Evolutionary conservation across 2,797 vertebrate species (phyloP).

Genomic region (Gobionotothen gibberifrons): DNA sequence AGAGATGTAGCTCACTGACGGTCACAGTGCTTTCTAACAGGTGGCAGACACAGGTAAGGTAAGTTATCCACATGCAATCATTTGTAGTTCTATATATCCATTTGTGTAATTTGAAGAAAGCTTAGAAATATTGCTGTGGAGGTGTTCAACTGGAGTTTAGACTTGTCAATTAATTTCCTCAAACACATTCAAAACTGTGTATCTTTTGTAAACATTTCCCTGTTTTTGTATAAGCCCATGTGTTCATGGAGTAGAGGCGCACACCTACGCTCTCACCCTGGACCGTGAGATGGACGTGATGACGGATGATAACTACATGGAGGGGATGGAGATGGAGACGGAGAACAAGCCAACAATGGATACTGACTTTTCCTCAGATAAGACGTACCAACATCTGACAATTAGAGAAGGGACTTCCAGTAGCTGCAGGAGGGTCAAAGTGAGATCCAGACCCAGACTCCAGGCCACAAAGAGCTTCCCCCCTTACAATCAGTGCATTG

Average conservation of each 20-base stretch:
- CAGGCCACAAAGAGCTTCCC: slow-evolving; percentile 74
- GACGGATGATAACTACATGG: slow-evolving; percentile 33
- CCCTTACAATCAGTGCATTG: slow-evolving; percentile 74
- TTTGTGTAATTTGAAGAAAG: slow-evolving; percentile 2
- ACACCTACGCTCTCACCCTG: not conserved
- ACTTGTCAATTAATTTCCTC: slow-evolving; percentile 32
- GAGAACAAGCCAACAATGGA: slow-evolving; percentile 32
- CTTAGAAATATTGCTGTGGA: not conserved
- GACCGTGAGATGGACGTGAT: slow-evolving; percentile 40
- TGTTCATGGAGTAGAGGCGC: slow-evolving; percentile 37
- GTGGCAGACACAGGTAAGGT: slow-evolving; percentile 38
- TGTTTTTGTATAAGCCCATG: slow-evolving; percentile 49
- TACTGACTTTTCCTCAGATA: slow-evolving; percentile 45
- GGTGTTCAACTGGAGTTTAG: not conserved
- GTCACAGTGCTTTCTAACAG: slow-evolving; percentile 15
- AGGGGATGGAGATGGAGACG: slow-evolving; percentile 40
- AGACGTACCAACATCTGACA: slow-evolving; percentile 19
- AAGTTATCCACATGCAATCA: not conserved
- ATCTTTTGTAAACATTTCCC: slow-evolving; percentile 46
- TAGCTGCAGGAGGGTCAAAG: slow-evolving; percentile 26
- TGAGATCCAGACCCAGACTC: slow-evolving; percentile 70
- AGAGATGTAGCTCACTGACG: slow-evolving; percentile 21
- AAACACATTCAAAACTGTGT: slow-evolving; percentile 44
- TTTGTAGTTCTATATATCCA: not conserved
- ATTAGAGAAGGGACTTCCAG: slow-evolving; percentile 24